Percentiles rank a stretch among this genome's conserved stretches.
phyloP scores from a whole-genome alignment of 1,140 invertebrate species.

The Calephelis virginiensis region DNA sequence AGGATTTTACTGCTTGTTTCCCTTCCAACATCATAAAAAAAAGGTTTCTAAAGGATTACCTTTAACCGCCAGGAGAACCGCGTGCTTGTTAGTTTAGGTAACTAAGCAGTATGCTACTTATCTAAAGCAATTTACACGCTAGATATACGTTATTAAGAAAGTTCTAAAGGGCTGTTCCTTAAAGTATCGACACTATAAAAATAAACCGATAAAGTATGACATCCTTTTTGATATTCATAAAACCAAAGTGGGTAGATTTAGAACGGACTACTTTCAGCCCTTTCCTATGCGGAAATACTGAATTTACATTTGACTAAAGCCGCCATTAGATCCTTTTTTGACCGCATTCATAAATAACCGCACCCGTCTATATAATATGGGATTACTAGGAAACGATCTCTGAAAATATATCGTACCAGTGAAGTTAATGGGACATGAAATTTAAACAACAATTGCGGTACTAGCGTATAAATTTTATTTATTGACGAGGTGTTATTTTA shows the following conservation, averaged over 20 bases:
- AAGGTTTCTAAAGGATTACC: no score
- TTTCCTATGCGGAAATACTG: slow-evolving; percentile 13
- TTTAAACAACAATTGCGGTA: slow-evolving; percentile 8
- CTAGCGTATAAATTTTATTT: neutral
- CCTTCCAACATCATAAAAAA: no score
- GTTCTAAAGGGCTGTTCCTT: no score
- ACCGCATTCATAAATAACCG: slow-evolving; percentile 18
- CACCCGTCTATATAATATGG: slow-evolving; percentile 15
- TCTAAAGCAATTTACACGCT: no score
- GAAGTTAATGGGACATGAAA: slow-evolving; percentile 7
- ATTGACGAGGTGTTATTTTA: neutral
- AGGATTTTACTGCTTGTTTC: no score
- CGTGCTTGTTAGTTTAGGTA: no score
- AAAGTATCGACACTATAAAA: neutral
- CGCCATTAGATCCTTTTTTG: slow-evolving; percentile 17
- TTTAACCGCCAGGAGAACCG: no score
- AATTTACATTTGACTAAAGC: slow-evolving; percentile 14
- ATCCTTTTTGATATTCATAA: neutral
- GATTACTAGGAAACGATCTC: slow-evolving; percentile 15
- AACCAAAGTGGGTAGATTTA: slow-evolving; percentile 2
- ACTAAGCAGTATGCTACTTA: no score
- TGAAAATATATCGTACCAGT: slow-evolving; percentile 12
- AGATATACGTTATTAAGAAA: no score
- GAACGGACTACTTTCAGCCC: neutral
- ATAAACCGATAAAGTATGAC: neutral